A percentile compares a stretch with the other conserved stretches of the same genome.
Evolutionary conservation across 2,797 vertebrate species (phyloP).

Genomic region (Naso thynnoides): DNA sequence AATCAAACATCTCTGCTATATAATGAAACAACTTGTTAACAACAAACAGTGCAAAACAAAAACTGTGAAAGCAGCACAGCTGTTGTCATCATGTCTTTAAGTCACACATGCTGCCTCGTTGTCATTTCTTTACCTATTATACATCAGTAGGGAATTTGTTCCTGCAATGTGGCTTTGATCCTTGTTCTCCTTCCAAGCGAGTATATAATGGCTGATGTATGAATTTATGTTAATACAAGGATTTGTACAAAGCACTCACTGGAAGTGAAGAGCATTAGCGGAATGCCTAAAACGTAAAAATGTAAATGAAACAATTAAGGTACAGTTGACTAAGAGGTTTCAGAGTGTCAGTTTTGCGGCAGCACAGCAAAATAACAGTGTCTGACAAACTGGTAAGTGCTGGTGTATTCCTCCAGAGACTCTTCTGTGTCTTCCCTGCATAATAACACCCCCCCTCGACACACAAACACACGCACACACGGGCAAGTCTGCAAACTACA

Average conservation of each 20-base stretch:
- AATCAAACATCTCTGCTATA: background rate
- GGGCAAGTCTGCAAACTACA: constrained; percentile 21
- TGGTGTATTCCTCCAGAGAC: constrained; percentile 56
- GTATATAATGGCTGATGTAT: background rate
- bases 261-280: background rate
- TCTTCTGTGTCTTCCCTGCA: constrained; percentile 43
- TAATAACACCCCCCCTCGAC: background rate
- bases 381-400: constrained; percentile 50
- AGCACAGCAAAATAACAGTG: constrained; percentile 50
- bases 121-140: background rate
- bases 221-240: constrained; percentile 17
- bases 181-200: background rate
- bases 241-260: background rate
- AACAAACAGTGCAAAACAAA: no score
- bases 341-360: constrained; percentile 41
- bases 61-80: no score
- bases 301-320: constrained; percentile 43
- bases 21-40: no score
- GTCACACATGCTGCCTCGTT: background rate
- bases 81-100: background rate
- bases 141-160: background rate
- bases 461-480: constrained; percentile 7
- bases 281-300: constrained; percentile 7
- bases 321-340: constrained; percentile 19
- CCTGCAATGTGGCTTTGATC: constrained; percentile 13